Evolutionary conservation across 1,140 invertebrate species (phyloP).

Genomic region (Pomacea maculata): DNA sequence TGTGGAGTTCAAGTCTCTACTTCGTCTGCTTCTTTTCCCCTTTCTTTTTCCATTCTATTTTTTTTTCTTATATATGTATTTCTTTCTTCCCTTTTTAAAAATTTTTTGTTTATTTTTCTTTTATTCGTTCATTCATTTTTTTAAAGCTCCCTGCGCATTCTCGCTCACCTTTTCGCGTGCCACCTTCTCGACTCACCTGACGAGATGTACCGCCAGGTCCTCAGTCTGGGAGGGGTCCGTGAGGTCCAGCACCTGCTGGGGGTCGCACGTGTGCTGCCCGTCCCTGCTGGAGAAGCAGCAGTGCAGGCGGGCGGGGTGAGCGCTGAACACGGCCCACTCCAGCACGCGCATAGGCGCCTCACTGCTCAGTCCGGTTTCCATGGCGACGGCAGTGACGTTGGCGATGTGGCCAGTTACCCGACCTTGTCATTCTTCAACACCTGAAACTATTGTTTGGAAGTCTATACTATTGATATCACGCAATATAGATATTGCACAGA

Average conservation of each 20-base stretch:
- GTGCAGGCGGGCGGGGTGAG: conserved; percentile 28
- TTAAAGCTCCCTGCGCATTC: too few species aligned
- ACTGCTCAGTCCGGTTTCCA: conserved; percentile 5
- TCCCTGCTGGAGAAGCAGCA: conserved; percentile 19
- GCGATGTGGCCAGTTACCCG: neutral
- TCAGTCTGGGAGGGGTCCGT: neutral
- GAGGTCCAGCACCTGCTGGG: conserved; percentile 20
- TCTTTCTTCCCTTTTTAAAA: too few species aligned
- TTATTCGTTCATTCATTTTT: too few species aligned
- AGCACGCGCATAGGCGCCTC: conserved; percentile 23
- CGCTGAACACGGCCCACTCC: conserved; percentile 28
- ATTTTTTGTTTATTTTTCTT: too few species aligned
- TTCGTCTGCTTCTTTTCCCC: too few species aligned
- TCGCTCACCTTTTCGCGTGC: too few species aligned
- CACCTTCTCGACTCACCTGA: conserved; percentile 3
- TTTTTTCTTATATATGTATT: too few species aligned
- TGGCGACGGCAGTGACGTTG: neutral
- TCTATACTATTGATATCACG: neutral
- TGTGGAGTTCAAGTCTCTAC: too few species aligned
- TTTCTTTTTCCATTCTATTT: too few species aligned
- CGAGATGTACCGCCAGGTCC: conserved; percentile 1
- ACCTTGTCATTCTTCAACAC: neutral
- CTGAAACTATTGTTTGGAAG: neutral
- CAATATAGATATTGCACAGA: neutral
- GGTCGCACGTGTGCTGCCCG: conserved; percentile 21